phyloP scores from a whole-genome alignment of 2,888 invertebrate species.

The Chymomyza fuscimana region DNA sequence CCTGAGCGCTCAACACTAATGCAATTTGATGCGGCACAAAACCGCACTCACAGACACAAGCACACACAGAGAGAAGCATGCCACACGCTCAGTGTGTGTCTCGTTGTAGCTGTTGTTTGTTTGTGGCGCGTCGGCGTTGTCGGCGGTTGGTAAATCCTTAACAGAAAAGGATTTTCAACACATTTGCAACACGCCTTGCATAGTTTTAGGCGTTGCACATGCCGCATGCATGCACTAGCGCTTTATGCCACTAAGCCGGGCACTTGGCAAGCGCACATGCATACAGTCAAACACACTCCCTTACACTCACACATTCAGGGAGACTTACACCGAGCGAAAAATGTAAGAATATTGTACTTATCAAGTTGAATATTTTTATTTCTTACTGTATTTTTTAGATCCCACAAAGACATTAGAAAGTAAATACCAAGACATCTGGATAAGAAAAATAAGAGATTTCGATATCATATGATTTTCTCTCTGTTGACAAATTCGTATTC shows the following conservation, averaged over 20 bases:
- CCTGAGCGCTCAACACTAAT: constrained; percentile 60
- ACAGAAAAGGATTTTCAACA: constrained; percentile 65
- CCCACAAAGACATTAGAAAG: too few relatives aligned
- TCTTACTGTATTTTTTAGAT: too few relatives aligned
- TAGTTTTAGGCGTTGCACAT: constrained; percentile 65
- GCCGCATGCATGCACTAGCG: constrained; percentile 4
- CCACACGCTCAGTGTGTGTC: not conserved
- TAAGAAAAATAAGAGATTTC: too few relatives aligned
- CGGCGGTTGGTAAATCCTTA: constrained; percentile 51
- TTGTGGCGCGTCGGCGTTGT: constrained; percentile 16
- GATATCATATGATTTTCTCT: too few relatives aligned
- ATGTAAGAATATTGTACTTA: too few relatives aligned
- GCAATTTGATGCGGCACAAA: constrained; percentile 69
- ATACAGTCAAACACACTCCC: not conserved
- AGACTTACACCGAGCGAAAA: too few relatives aligned
- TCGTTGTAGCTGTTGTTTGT: constrained; percentile 1
- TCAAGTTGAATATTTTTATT: too few relatives aligned
- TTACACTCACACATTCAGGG: not conserved
- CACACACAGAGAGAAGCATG: not conserved
- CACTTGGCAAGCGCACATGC: constrained; percentile 26
- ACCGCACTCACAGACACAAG: constrained; percentile 52
- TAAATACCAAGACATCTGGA: too few relatives aligned
- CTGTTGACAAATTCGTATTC: too few relatives aligned
- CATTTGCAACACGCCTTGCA: constrained; percentile 54
- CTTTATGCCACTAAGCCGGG: constrained; percentile 36